Evolutionary conservation across 92 coral and sea anemone genomes (phyloP).

Genomic region (Porites rus): DNA sequence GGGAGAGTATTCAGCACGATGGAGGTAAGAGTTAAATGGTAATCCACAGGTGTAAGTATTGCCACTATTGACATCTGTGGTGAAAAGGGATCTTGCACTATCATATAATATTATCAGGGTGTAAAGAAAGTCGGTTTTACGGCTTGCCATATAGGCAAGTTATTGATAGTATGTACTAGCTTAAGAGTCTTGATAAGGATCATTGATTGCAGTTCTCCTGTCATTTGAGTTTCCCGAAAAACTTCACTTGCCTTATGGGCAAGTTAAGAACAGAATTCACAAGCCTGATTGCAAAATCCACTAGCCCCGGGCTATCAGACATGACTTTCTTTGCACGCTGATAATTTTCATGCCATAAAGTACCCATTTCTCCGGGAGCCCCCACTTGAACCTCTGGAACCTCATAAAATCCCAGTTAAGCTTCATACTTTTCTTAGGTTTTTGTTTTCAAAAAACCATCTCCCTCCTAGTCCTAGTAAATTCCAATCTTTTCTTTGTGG

Average conservation of each 20-base stretch:
- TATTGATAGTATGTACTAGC: not conserved
- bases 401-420: not conserved
- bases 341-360: not conserved
- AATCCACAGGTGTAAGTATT: constrained; percentile 43
- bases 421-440: not conserved
- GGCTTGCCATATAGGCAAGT: not conserved
- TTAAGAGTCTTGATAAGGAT: not conserved
- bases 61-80: constrained; percentile 27
- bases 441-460: not conserved
- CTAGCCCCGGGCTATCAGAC: not conserved
- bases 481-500: not conserved
- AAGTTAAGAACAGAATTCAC: not conserved
- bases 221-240: not conserved
- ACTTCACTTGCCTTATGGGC: not conserved
- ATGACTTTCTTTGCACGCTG: not conserved
- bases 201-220: not conserved
- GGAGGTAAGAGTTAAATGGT: constrained; percentile 47
- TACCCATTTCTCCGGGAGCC: not conserved
- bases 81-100: constrained; percentile 35
- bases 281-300: not conserved
- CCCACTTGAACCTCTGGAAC: not conserved
- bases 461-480: not conserved
- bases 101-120: constrained; percentile 14
- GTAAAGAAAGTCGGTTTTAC: constrained; percentile 12
- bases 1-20: constrained; percentile 45